Evolutionary conservation across 2,113 vertebrate genomes (phyloP).

Genomic region (Dipodomys ordii): DNA sequence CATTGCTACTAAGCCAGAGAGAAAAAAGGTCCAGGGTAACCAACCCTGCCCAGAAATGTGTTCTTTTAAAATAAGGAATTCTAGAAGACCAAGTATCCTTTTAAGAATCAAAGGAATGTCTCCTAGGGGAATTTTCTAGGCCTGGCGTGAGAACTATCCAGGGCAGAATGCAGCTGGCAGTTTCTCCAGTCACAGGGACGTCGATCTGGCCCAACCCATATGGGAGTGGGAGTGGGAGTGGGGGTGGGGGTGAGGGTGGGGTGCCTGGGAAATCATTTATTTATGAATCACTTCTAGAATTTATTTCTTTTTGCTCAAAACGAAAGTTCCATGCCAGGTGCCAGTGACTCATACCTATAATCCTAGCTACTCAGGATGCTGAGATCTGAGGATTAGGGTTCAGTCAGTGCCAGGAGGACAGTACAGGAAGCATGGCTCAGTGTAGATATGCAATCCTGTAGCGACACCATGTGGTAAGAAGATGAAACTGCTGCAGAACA

Average conservation of each 20-base stretch:
- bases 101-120: constrained; percentile 34
- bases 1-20: neutral
- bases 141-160: neutral
- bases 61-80: neutral
- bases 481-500: neutral
- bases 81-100: neutral
- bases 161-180: neutral
- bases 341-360: neutral
- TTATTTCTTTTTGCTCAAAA: neutral
- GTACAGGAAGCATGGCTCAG: neutral
- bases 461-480: neutral
- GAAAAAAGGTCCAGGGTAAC: neutral
- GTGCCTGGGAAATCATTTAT: neutral
- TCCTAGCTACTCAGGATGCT: too few species aligned
- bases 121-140: neutral
- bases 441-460: neutral
- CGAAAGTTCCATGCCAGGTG: neutral
- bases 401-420: too few species aligned
- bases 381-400: too few species aligned
- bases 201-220: neutral
- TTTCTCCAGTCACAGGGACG: neutral
- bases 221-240: too few species aligned
- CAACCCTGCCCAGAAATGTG: neutral
- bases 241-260: neutral
- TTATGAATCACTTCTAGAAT: neutral